Evolutionary conservation across 2,113 vertebrate genomes (phyloP).

Genomic region (Chaetura pelagica): DNA sequence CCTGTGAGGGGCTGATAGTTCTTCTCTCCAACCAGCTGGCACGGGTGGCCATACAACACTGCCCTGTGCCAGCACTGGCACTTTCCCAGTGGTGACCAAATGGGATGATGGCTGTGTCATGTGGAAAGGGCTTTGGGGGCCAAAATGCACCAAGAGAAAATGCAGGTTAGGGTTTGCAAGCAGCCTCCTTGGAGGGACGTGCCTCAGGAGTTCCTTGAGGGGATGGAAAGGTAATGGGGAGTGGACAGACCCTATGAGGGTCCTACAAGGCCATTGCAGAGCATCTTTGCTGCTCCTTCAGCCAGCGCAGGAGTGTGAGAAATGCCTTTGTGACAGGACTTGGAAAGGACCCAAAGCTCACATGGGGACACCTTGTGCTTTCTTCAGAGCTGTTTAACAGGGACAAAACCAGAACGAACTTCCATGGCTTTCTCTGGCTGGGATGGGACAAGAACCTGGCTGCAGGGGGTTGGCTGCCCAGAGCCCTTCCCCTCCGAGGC

Average conservation of each 20-base stretch:
- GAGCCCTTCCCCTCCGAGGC: fast-evolving
- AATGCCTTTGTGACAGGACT: background rate
- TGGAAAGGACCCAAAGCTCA: background rate
- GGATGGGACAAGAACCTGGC: background rate
- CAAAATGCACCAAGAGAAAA: background rate
- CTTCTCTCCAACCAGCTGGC: background rate
- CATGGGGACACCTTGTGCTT: background rate
- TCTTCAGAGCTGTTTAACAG: background rate
- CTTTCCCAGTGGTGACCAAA: background rate
- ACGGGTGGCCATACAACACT: background rate
- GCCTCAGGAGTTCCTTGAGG: background rate
- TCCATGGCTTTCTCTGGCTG: fast-evolving
- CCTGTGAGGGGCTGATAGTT: background rate
- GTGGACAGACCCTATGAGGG: background rate
- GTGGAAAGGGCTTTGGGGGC: background rate
- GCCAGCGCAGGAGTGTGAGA: background rate
- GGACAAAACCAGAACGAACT: background rate
- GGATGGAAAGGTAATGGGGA: background rate
- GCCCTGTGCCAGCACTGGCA: fast-evolving
- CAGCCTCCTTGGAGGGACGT: background rate
- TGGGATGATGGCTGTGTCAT: fast-evolving
- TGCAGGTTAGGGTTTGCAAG: background rate
- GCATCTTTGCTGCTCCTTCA: background rate
- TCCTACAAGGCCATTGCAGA: fast-evolving
- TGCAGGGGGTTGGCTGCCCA: background rate